Evolutionary conservation across 2,113 vertebrate genomes (phyloP).

Genomic region (Aptenodytes patagonicus): DNA sequence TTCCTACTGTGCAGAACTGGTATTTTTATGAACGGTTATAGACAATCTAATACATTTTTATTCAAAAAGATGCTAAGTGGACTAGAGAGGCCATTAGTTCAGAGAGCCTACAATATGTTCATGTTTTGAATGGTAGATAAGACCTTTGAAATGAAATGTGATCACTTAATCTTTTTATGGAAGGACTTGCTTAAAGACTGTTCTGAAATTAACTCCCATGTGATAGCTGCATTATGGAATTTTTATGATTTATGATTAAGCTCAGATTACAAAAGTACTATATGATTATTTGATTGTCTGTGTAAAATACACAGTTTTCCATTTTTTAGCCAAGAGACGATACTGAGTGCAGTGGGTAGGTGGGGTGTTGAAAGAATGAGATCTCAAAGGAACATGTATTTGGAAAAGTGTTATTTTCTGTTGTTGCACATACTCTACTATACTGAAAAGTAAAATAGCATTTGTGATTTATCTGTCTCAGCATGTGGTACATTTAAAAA

Average conservation of each 20-base stretch:
- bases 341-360: background rate
- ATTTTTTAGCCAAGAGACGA: background rate
- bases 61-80: background rate
- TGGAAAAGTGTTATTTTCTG: background rate
- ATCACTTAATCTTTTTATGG: background rate
- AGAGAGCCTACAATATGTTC: background rate
- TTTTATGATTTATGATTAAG: background rate
- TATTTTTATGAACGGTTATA: background rate
- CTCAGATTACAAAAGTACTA: background rate
- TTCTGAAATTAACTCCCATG: background rate
- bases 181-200: background rate
- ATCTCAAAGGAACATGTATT: background rate
- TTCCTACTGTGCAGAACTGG: background rate
- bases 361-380: background rate
- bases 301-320: background rate
- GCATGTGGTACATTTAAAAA: background rate
- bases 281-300: background rate
- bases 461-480: background rate
- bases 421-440: background rate
- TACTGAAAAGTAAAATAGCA: background rate
- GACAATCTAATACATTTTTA: background rate
- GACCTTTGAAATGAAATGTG: slow-evolving; percentile 1
- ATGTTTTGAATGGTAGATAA: slow-evolving; percentile 1
- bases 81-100: background rate
- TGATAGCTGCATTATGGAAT: background rate